Percentiles rank a stretch among this genome's conserved stretches.
These are phyloP conservation scores for Heliconius hermathena DNA, from an alignment of 1,140 invertebrate species.

Conservation along the genomic window DNA sequence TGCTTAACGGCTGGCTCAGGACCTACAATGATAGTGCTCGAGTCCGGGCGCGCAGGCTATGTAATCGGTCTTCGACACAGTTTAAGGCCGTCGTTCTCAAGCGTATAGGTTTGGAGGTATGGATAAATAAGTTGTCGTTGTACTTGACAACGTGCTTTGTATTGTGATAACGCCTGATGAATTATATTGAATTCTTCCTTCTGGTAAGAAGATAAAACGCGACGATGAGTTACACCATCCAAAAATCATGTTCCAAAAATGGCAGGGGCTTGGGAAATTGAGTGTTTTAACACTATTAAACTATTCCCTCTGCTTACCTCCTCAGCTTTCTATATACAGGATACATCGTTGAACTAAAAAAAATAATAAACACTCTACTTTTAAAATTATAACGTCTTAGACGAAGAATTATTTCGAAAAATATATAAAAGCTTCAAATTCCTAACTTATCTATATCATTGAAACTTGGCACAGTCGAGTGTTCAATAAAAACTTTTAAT, in stretches of 20 bases:
- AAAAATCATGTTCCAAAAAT: background rate
- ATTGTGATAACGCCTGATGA: too few species aligned
- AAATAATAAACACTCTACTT: background rate
- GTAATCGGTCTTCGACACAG: too few species aligned
- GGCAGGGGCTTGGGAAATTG: too few species aligned
- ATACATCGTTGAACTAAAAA: background rate
- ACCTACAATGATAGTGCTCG: too few species aligned
- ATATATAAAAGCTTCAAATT: background rate
- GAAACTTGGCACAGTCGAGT: slow-evolving; percentile 3
- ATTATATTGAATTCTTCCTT: too few species aligned
- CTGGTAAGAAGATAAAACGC: background rate
- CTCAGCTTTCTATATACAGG: background rate
- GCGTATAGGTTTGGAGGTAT: too few species aligned
- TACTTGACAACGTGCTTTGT: too few species aligned
- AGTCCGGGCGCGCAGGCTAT: too few species aligned
- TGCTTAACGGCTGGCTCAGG: too few species aligned
- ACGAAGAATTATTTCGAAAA: background rate
- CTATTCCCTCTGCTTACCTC: background rate
- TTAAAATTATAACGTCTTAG: background rate
- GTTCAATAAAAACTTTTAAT: slow-evolving; percentile 13
- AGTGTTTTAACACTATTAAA: too few species aligned
- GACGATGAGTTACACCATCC: background rate
- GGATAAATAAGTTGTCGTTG: too few species aligned
- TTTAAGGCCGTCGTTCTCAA: too few species aligned
- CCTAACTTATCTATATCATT: slow-evolving; percentile 1